Evolutionary conservation across 2,113 vertebrate genomes (phyloP).

Genomic region (Emydura subglobosa): DNA sequence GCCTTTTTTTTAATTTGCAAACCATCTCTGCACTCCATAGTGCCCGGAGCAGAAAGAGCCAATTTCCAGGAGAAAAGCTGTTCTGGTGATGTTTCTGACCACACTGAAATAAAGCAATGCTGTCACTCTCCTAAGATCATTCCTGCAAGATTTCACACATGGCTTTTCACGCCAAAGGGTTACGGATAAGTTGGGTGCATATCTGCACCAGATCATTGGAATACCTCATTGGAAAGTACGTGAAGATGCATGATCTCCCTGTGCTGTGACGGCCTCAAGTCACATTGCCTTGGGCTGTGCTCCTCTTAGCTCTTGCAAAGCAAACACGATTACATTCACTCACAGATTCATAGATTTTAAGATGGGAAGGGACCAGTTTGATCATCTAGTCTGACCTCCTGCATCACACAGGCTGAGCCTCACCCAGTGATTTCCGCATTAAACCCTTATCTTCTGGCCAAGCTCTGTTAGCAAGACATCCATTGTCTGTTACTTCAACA

Average conservation of each 20-base stretch:
- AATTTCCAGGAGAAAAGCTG: constrained; percentile 30
- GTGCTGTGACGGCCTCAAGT: background rate
- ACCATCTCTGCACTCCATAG: background rate
- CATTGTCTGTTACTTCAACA: background rate
- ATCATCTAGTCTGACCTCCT: background rate
- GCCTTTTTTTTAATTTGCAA: background rate
- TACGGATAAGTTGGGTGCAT: background rate
- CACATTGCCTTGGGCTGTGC: background rate
- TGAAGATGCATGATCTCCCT: background rate
- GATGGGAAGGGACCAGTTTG: background rate
- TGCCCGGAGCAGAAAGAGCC: background rate
- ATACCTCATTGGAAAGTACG: background rate
- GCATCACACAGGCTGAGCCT: background rate
- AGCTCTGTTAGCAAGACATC: background rate
- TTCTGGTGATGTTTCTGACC: background rate
- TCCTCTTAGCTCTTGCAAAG: background rate
- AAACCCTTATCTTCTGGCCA: background rate
- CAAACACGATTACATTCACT: background rate
- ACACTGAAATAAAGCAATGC: background rate
- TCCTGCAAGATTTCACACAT: background rate
- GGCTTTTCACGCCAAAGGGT: background rate
- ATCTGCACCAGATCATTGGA: background rate
- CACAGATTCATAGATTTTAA: background rate
- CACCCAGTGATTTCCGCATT: background rate
- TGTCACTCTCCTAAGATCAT: background rate